Conservation (phyloP, 2,888 invertebrate species). For the Perizoma flavofasciatum region DNA sequence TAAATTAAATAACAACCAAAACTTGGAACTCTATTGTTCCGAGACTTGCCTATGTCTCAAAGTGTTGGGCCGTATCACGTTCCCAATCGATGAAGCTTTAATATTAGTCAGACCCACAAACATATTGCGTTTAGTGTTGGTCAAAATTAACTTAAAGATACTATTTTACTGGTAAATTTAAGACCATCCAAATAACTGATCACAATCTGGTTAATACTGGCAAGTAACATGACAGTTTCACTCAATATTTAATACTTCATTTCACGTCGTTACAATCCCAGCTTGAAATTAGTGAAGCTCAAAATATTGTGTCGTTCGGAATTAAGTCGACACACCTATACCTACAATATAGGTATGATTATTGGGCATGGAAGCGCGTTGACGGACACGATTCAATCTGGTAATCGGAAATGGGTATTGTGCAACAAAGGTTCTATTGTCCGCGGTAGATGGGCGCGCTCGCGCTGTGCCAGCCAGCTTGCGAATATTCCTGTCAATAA, state of each 20-base stretch:
- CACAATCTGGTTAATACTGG: too few species aligned
- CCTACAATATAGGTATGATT: constrained; percentile 49
- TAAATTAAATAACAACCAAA: constrained; percentile 78
- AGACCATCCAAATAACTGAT: too few species aligned
- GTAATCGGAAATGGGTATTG: constrained; percentile 83
- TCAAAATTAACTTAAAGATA: too few species aligned
- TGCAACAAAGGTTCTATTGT: constrained; percentile 80
- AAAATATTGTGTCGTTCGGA: constrained; percentile 24
- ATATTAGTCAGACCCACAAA: too few species aligned
- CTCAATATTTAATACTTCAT: constrained; percentile 12
- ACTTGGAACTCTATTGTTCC: constrained; percentile 47
- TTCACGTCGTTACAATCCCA: not conserved
- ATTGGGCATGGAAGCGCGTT: constrained; percentile 67
- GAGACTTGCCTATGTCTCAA: constrained; percentile 7
- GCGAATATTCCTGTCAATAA: constrained; percentile 64
- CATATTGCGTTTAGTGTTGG: too few species aligned
- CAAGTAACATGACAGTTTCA: too few species aligned
- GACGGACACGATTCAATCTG: constrained; percentile 79
- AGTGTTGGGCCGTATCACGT: constrained; percentile 15
- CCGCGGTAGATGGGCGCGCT: constrained; percentile 45
- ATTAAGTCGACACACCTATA: constrained; percentile 20
- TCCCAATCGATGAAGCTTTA: constrained; percentile 20
- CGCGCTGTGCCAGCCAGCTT: constrained; percentile 40
- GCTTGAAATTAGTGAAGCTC: constrained; percentile 7
- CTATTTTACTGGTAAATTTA: too few species aligned